Base-by-base conservation (phyloP, 2,797 vertebrate genomes). In the Onychomys torridus region DNA sequence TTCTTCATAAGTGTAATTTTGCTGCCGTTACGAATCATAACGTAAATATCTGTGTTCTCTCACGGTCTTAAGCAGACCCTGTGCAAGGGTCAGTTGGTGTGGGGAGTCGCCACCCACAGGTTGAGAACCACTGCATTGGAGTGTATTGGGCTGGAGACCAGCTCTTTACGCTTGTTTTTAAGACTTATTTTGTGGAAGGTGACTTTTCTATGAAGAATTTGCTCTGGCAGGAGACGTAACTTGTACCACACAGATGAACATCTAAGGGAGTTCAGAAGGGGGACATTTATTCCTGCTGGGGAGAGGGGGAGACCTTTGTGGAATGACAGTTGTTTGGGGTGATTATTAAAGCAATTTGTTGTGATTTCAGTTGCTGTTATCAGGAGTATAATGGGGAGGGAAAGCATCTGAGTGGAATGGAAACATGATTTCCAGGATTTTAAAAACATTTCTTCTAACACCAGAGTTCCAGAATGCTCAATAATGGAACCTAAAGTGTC, bases 301-400 rank as follows among this genome's bases (percentile, higher is more conserved):
- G 12, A 21, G 0, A 32, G 8, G 6, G n/a, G 40, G n/a, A n/a
- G 17, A 46, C 6, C 49, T 76, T 59, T 82, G 43, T 71, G 27
- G 88, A 85, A 59, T 46, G 32, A 91, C 1, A 29, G 37, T 84
- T 79, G 49, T 90, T 94, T 93, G 29, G 71, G 49, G 5, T 95
- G 88, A 85, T 92, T 79, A 43, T 88, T 84, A 88, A 94, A 93
- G 73, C 75, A 57, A 93, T 82, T 59, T 3, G 52, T 25, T 88
- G 71, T 55, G 16, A 93, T 71, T 85, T 94, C 67, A 77, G 1
- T 49, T 69, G 46, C 87, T 67, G 0, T 69, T 59, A 34, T 23
- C 90, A 67, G 52, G 57, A 94, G 71, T 32, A 5, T 43, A 37
- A 34, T 3, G 27, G 55, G n/a, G 6, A 14, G 12, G 14, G n/a